A percentile compares a stretch with the other conserved stretches of the same genome.
These are phyloP conservation scores for Sinocyclocheilus rhinocerous DNA, from an alignment of 2,113 vertebrate species.

Conservation along the genomic window DNA sequence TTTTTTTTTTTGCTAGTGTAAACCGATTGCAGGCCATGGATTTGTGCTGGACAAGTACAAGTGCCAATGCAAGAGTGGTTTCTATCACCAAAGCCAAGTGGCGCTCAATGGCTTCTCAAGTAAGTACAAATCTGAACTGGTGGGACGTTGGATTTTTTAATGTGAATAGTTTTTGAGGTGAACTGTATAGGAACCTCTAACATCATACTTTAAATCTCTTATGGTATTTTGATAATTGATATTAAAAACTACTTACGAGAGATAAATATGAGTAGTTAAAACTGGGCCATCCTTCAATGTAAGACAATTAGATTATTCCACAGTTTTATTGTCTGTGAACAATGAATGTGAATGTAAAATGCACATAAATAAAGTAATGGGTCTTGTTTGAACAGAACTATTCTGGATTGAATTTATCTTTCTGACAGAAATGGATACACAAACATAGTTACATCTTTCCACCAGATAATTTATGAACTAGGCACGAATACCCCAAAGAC, in stretches of 20 bases:
- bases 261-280: neutral
- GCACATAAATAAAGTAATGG: neutral
- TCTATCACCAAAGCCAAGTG: constrained; percentile 90
- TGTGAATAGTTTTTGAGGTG: neutral
- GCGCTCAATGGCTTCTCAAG: constrained; percentile 90
- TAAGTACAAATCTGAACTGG: constrained; percentile 77
- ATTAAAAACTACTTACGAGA: neutral
- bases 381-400: neutral
- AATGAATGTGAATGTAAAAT: neutral
- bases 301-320: neutral
- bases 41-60: constrained; percentile 97
- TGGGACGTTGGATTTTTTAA: neutral
- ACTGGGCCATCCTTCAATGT: neutral
- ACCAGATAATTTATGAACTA: constrained; percentile 4
- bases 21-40: constrained; percentile 89
- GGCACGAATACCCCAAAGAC: neutral
- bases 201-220: neutral
- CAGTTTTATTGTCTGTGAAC: neutral
- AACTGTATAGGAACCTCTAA: neutral
- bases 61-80: constrained; percentile 93
- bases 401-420: neutral
- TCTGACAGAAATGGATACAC: neutral
- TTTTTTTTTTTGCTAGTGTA: constrained; percentile 78
- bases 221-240: neutral
- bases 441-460: neutral